Base-by-base conservation (phyloP, 2,888 invertebrate species). In the Leucoptera coffeella region DNA sequence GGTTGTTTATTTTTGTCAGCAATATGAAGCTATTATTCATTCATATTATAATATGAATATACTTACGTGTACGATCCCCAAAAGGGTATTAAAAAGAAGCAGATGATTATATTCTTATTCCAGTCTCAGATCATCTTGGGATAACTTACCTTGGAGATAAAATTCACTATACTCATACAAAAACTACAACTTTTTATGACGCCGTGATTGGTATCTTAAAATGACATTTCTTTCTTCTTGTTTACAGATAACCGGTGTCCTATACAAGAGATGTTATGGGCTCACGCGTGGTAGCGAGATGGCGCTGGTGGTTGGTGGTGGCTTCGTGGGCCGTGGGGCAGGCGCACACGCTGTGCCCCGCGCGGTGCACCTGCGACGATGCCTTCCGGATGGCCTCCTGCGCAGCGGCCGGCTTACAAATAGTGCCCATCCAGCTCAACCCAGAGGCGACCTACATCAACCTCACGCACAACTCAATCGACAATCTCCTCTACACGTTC, bases 341-440 rank as follows among this genome's bases (percentile, higher is more conserved):
- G 29, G 72, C 73, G 32, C 65, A 71, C 41, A 78, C 78, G 30
- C 75, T 86, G 35, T 91, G 91, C 51, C 90, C 90, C 25, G 75
- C 80, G 30, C 80, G 81, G 41, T 91, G 91, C 56, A 74, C 75
- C 35, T 91, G 91, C 73, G 80, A 84, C 69, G 88, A 90, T 52
- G 78, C 82, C 27, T 65, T 78, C 36, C 77, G 86, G 35, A 77
- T 78, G 31, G 84, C 85, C 14, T 77, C 80, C 36, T 91, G 91
- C 55, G 80, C 82, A 37, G 78, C 79, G 43, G 86, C 87, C 28
- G 78, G 78, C 33, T 76, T 91, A 37, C 87, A 87, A 50, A 83
- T 87, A 40, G 85, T 91, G 28, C 91, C 91, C 32, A 89, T 90
- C 40, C 89, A 89, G 49, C 74, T 91, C 38, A 91, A 91, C 57